A percentile compares a stretch with the other conserved stretches of the same genome.
These are phyloP conservation scores for Phalanger gymnotis DNA, from an alignment of 2,797 vertebrate genomes.

Conservation along the genomic window DNA sequence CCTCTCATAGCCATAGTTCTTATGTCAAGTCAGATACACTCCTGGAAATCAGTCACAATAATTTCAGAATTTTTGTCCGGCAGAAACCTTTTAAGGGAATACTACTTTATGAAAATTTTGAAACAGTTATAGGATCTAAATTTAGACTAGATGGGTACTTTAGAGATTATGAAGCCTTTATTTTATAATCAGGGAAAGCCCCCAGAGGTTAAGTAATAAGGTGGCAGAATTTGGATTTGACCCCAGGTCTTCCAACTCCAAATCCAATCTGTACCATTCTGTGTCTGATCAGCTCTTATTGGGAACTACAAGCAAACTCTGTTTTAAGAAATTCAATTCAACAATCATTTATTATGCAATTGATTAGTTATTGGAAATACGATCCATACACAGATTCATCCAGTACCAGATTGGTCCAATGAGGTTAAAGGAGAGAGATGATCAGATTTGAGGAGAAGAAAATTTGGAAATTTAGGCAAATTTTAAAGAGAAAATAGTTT, in stretches of 20 bases:
- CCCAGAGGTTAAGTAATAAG: not conserved
- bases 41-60: not conserved
- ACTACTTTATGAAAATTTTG: not conserved
- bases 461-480: not conserved
- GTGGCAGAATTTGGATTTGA: constrained; percentile 2
- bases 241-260: not conserved
- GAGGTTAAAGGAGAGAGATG: not conserved
- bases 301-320: not conserved
- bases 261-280: not conserved
- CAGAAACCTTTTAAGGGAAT: not conserved
- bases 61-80: not conserved
- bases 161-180: not conserved
- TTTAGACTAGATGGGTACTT: not conserved
- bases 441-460: not conserved
- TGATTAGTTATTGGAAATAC: not conserved
- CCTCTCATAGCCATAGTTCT: not conserved
- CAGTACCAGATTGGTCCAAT: not conserved
- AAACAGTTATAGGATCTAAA: not conserved
- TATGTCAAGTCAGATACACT: not conserved
- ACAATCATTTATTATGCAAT: not conserved
- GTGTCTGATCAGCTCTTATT: constrained; percentile 18
- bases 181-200: constrained; percentile 10
- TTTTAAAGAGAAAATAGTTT: not conserved
- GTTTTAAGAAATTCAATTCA: not conserved
- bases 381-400: not conserved